Conservation (phyloP, 2,797 vertebrate species). For the Pseudomugil gertrudae region DNA sequence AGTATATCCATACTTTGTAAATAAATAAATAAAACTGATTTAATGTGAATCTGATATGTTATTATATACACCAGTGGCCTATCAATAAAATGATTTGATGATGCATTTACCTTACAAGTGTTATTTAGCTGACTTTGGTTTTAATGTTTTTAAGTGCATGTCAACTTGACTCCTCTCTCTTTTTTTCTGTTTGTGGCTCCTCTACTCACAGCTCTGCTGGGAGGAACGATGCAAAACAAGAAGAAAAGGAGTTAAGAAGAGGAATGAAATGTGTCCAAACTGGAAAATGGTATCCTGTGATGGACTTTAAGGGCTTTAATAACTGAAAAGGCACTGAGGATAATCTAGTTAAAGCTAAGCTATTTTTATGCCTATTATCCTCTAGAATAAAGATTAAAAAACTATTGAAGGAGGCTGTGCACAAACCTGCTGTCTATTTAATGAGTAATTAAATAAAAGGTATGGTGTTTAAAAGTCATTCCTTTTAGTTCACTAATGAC, state of each 20-base stretch:
- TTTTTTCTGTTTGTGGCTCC: neutral
- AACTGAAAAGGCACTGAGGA: neutral
- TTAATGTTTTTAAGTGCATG: no score
- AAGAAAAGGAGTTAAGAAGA: neutral
- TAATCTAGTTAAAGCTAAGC: neutral
- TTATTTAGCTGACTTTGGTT: no score
- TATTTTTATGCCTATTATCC: neutral
- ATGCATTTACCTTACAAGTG: neutral
- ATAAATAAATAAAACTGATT: neutral
- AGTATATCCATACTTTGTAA: neutral
- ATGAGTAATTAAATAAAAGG: neutral
- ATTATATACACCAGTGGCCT: neutral
- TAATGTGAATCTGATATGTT: neutral
- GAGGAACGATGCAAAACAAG: neutral
- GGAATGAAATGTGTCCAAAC: neutral
- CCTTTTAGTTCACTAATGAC: neutral
- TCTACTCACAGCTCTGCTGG: neutral
- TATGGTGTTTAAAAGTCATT: neutral
- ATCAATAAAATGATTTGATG: neutral
- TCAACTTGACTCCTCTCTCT: neutral
- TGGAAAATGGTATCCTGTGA: neutral
- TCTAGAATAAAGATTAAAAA: slow-evolving; percentile 1
- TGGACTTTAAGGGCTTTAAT: neutral
- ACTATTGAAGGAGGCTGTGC: neutral
- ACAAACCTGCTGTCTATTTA: slow-evolving; percentile 5